Percentiles rank a stretch among this genome's conserved stretches.
These are phyloP conservation scores for Mycteria americana DNA, from an alignment of 2,797 vertebrate species.

Conservation along the genomic window DNA sequence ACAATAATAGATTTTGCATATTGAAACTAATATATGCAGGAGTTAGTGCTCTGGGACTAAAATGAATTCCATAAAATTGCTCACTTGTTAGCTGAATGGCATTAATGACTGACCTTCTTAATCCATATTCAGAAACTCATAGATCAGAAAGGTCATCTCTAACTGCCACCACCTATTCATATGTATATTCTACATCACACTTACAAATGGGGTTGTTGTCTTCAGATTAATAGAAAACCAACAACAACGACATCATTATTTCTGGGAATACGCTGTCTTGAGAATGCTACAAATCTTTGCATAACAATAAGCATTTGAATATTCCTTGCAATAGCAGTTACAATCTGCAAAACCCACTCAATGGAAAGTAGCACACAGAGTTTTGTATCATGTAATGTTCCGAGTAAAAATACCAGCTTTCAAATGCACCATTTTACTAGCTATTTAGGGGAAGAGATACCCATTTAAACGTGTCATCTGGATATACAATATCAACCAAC, in stretches of 20 bases:
- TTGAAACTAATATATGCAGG: slow-evolving; percentile 53
- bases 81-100: slow-evolving; percentile 34
- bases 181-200: slow-evolving; percentile 20
- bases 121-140: slow-evolving; percentile 37
- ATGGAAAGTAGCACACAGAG: neutral
- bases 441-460: neutral
- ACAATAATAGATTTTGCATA: slow-evolving; percentile 43
- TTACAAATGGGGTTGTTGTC: slow-evolving; percentile 34
- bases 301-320: neutral
- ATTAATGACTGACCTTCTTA: slow-evolving; percentile 25
- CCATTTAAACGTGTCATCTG: neutral
- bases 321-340: neutral
- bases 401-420: neutral
- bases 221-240: slow-evolving; percentile 33
- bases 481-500: neutral
- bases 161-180: slow-evolving; percentile 23
- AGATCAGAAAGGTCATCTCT: slow-evolving; percentile 48
- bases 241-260: neutral
- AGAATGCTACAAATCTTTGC: neutral
- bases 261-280: neutral
- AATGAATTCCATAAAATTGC: slow-evolving; percentile 37
- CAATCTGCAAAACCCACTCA: neutral
- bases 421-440: neutral
- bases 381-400: neutral
- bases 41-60: slow-evolving; percentile 18